Conservation (phyloP, 1,140 invertebrate genomes). For the Argopecten irradians region DNA sequence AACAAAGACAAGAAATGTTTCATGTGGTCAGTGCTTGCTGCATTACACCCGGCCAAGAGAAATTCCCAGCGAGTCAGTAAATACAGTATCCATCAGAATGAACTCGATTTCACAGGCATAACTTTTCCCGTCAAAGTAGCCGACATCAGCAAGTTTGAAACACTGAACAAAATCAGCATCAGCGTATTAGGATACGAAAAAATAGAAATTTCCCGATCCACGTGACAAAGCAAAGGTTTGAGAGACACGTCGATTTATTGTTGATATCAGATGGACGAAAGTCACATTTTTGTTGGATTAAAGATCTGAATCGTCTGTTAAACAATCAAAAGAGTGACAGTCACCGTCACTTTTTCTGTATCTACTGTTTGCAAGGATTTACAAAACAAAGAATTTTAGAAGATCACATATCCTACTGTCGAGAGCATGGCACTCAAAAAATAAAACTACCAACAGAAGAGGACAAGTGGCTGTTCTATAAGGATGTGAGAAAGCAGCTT, state of each 20-base stretch:
- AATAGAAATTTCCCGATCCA: background rate
- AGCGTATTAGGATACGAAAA: conserved; percentile 35
- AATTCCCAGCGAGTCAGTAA: background rate
- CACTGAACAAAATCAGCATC: conserved; percentile 16
- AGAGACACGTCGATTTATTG: conserved; percentile 11
- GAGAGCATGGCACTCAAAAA: background rate
- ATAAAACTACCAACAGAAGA: conserved; percentile 15
- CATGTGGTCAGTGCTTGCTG: conserved; percentile 19
- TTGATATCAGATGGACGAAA: conserved; percentile 5
- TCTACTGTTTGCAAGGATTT: no score
- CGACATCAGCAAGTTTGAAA: conserved; percentile 31
- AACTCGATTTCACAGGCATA: conserved; percentile 24
- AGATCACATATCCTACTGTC: conserved; percentile 27
- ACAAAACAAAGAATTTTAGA: no score
- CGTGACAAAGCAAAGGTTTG: background rate
- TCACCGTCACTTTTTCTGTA: background rate
- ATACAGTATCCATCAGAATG: background rate
- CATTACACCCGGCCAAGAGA: background rate
- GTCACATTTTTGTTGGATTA: no score
- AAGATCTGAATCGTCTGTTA: background rate
- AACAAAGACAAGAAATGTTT: background rate
- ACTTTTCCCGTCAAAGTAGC: conserved; percentile 20
- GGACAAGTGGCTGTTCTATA: conserved; percentile 26
- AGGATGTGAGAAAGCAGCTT: conserved; percentile 31
- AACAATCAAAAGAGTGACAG: background rate